phyloP scores from a whole-genome alignment of 2,888 invertebrate genomes.

The Drosophila stalkeri region DNA sequence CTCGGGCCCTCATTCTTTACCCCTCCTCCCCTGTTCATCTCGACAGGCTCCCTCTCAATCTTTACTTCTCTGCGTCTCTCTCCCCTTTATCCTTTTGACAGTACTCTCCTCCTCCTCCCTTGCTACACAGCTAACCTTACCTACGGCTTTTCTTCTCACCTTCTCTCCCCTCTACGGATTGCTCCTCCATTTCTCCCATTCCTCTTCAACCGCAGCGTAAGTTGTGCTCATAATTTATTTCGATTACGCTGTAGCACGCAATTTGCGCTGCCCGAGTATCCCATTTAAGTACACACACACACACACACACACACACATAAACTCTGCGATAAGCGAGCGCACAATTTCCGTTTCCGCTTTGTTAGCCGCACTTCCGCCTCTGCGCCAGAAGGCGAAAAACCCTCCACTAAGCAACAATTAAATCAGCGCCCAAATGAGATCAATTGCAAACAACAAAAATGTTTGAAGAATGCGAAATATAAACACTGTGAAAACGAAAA shows the following conservation, averaged over 20 bases:
- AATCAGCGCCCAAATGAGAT: slow-evolving; percentile 61
- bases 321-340: slow-evolving; percentile 69
- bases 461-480: not conserved
- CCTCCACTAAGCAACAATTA: slow-evolving; percentile 75
- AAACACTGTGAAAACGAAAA: not conserved
- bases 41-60: not conserved
- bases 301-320: not conserved
- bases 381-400: slow-evolving; percentile 23
- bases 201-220: slow-evolving; percentile 53
- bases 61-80: not conserved
- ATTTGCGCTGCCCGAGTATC: slow-evolving; percentile 70
- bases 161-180: not conserved
- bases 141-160: not conserved
- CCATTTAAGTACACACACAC: slow-evolving; percentile 53
- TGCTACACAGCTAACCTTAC: not conserved
- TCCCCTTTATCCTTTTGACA: not conserved
- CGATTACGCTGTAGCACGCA: slow-evolving; percentile 78
- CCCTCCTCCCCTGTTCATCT: too few relatives aligned
- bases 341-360: slow-evolving; percentile 76
- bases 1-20: not conserved
- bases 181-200: not conserved
- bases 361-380: slow-evolving; percentile 61
- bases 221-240: slow-evolving; percentile 79
- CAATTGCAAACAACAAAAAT: slow-evolving; percentile 4
- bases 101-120: not conserved